A percentile compares a stretch with the other conserved stretches of the same genome.
Evolutionary conservation across 2,113 vertebrate genomes (phyloP).

Genomic region (Raja brachyura): DNA sequence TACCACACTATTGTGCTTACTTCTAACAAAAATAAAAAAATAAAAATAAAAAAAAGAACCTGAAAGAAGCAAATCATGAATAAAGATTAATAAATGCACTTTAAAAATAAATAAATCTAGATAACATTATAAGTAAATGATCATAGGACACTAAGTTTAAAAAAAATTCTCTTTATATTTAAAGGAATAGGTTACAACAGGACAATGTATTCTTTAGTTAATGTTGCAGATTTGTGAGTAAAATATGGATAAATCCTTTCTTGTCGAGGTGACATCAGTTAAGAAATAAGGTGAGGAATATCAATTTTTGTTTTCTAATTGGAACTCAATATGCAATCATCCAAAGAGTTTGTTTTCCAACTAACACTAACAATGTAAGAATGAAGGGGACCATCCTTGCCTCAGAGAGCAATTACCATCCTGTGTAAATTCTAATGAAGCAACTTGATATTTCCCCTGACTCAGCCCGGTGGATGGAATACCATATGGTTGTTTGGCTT

Average conservation of each 20-base stretch:
- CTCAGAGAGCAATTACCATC: conserved; percentile 22
- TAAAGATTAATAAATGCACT: neutral
- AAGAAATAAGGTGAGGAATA: neutral
- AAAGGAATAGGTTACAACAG: neutral
- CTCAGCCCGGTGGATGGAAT: neutral
- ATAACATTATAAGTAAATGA: neutral
- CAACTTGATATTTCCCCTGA: conserved; percentile 7
- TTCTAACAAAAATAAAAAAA: too few species aligned
- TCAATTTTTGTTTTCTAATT: neutral
- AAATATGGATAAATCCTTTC: neutral
- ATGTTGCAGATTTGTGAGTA: neutral
- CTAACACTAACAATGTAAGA: neutral
- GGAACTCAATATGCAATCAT: neutral
- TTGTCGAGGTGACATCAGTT: neutral
- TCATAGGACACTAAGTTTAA: neutral
- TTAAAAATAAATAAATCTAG: neutral
- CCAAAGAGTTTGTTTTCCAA: neutral
- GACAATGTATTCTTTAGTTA: neutral
- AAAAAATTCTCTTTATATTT: neutral
- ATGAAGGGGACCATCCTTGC: too few species aligned
- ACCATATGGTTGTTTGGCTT: conserved; percentile 19
- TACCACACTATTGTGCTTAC: too few species aligned
- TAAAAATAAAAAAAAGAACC: too few species aligned
- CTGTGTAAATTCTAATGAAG: neutral
- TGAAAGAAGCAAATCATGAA: neutral